Base-by-base conservation (phyloP, 2,888 invertebrate genomes). In the Mongoloraphidia duomilia region DNA sequence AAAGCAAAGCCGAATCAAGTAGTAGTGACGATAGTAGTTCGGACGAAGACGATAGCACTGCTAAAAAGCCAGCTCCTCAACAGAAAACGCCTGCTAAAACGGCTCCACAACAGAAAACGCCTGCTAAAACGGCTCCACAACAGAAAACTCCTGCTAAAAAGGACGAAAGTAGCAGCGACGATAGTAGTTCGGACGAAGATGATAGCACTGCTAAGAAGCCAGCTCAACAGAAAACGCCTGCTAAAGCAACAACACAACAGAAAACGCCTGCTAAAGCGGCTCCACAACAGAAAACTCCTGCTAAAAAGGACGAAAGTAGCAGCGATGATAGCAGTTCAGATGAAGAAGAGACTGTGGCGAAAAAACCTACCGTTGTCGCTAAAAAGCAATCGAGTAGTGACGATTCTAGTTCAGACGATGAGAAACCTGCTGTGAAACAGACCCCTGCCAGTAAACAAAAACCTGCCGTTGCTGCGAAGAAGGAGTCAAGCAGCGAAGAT, bases 21-120 rank as follows among this genome's bases (percentile, higher is more conserved):
- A 14, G 13, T 54, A 72, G 72, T 0, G 64, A 65, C 46, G 67
- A 69, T 36, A 65, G 65, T 11, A 73, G 71, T 60, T 73, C 73
- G 0, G 73, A 74, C 49, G 73, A 74, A 56, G 73, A 72, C 54
- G 67, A 69, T 35, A 71, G 36, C 26, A 9, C 17, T 3, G 33
- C 11, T 17, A 34, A 44, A 38, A 34, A 39, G 33, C 36, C 44
- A 26, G 17, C 34, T 17, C 50, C 50, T 17, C 35, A 35, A 8
- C 11, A 35, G 8, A 37, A 59, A 47, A 41, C 53, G 8, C 13
- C 55, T 8, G 47, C 50, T 10, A 57, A 57, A 49, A 52, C 55
- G n/a, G 53, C 57, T 2, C 36, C 45, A 3, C 52, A 54, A 41
- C 54, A 42, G 33, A 42, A 42, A 17, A 42, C 59, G 56, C 51